phyloP scores from a whole-genome alignment of 2,797 vertebrate genomes.

The Liparis tanakae region DNA sequence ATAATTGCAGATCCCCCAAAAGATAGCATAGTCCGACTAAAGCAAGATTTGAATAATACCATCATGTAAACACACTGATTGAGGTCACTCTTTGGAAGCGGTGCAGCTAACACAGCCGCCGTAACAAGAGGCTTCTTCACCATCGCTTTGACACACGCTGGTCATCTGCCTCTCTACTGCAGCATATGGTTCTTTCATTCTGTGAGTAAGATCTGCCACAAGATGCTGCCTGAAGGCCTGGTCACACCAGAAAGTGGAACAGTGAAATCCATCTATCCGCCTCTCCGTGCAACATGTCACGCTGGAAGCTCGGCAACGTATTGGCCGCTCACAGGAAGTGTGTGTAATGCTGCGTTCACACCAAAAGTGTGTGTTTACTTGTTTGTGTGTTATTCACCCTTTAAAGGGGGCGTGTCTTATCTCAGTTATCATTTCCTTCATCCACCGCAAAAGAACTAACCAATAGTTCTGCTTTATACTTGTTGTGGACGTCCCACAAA shows the following conservation, averaged over 20 bases:
- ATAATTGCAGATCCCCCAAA: no score
- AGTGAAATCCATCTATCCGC: constrained; percentile 2
- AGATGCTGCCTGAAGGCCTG: constrained; percentile 14
- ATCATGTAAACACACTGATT: no score
- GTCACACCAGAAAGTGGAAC: not conserved
- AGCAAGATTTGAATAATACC: no score
- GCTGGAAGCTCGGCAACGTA: not conserved
- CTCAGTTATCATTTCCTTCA: no score
- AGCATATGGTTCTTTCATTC: constrained; percentile 13
- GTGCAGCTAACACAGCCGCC: constrained; percentile 38
- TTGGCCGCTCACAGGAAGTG: not conserved
- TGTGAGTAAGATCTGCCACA: constrained; percentile 15
- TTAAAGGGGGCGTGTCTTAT: no score
- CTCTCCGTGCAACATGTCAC: constrained; percentile 11
- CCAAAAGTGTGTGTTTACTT: no score
- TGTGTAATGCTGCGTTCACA: not conserved
- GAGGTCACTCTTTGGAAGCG: constrained; percentile 48
- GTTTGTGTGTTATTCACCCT: no score
- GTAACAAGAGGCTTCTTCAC: constrained; percentile 31
- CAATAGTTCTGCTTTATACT: no score
- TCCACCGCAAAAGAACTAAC: no score
- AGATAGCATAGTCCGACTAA: no score
- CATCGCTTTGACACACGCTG: constrained; percentile 39
- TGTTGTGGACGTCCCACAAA: no score
- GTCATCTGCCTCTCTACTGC: constrained; percentile 24